These are phyloP conservation scores for Arothron firmamentum DNA, from an alignment of 2,113 vertebrate genomes.

Conservation along the genomic window DNA sequence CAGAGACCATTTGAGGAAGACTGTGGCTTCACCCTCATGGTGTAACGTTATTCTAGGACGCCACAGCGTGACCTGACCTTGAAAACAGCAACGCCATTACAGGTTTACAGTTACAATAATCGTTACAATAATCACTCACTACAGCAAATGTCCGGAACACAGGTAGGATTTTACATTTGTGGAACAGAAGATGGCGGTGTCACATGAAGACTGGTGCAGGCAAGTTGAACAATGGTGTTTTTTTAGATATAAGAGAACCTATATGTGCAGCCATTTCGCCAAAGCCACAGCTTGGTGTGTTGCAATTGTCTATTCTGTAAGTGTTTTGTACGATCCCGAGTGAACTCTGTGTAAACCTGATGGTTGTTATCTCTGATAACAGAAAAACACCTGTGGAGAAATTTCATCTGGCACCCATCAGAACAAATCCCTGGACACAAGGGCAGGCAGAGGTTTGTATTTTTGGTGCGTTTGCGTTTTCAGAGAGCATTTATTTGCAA, in stretches of 20 bases:
- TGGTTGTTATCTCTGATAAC: constrained; percentile 47
- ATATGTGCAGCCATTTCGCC: constrained; percentile 14
- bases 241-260: neutral
- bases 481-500: constrained; percentile 45
- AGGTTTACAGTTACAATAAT: constrained; percentile 24
- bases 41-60: constrained; percentile 38
- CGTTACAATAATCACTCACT: no score
- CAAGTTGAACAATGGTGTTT: no score
- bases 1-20: constrained; percentile 56
- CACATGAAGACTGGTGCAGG: no score
- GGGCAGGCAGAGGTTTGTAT: constrained; percentile 20
- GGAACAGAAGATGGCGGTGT: no score
- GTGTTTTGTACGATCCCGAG: constrained; percentile 9
- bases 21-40: constrained; percentile 62
- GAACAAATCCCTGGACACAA: constrained; percentile 31
- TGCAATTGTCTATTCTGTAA: constrained; percentile 18
- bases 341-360: constrained; percentile 42
- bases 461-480: constrained; percentile 26
- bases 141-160: constrained; percentile 10
- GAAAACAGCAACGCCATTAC: constrained; percentile 30
- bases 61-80: constrained; percentile 50
- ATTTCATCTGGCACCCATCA: constrained; percentile 45
- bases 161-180: neutral
- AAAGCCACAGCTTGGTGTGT: constrained; percentile 17
- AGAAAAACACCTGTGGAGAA: constrained; percentile 49